Evolutionary conservation across 2,113 vertebrate species (phyloP), one percentile per base, ranked within the genome.

Genomic region (Sardina pilchardus): DNA sequence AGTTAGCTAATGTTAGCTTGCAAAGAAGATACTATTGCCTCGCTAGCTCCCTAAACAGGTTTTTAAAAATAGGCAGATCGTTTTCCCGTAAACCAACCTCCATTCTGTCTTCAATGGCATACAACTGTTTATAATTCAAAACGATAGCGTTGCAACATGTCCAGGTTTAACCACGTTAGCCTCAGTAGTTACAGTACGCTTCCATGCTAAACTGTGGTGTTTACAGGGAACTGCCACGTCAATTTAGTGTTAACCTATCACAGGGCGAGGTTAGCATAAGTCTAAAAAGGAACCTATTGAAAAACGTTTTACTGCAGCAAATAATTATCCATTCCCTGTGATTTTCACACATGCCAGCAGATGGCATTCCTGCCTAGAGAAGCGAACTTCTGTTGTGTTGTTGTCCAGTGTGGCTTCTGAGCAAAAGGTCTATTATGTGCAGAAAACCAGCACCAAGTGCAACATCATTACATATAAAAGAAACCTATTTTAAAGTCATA

Each of bases 281-380:
- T 78, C n/a, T n/a, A n/a, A 14, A 26, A 36, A 78, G 10, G 71
- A 78, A 78, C 71, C 71, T 39, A 78, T 78, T 78, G 71, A 39
- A 78, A 78, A 78, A 36, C 71, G 30, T 9, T 75, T 14, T 75
- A 75, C 14, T 75, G 67, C 67, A 36, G 19, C 3, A 16, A 8
- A 24, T 19, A n/a, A 45, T 45, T 56, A 5, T 24, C 53, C 53
- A 5, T 24, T 59, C 53, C 53, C 34, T 78, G 71, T 17, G 14
- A 78, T 30, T 34, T 34, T 34, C 36, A 4, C 14, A 39, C 71
- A 10, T 78, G 26, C 71, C 71, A 78, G 71, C 71, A 78, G 71
- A 34, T 36, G 71, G 71, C 30, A 78, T 30, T 16, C 71, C 1
- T 78, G 34, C 34, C 16, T 36, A 10, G 71, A 78, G 30, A 17